phyloP scores from a whole-genome alignment of 2,888 invertebrate genomes.

The Ophonus ardosiacus region DNA sequence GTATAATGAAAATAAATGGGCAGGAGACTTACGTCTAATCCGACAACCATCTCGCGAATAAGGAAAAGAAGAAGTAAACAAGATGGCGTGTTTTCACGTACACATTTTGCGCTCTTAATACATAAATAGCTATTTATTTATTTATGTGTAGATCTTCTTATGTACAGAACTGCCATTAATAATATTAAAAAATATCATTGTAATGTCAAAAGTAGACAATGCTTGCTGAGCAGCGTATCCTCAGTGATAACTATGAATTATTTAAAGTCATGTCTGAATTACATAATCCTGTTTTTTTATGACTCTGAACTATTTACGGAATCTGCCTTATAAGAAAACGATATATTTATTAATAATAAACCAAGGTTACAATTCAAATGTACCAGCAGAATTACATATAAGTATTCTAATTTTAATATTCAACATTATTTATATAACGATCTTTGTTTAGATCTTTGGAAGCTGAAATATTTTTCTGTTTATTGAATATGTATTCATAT shows the following conservation, averaged over 20 bases:
- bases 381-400: neutral
- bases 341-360: conserved; percentile 22
- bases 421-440: neutral
- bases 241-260: neutral
- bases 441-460: neutral
- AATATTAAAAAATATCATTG: no score
- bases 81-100: no score
- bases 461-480: conserved; percentile 10
- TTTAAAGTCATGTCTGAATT: neutral
- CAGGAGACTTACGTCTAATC: no score
- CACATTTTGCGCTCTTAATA: no score
- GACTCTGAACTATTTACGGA: conserved; percentile 17
- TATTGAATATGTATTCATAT: conserved; percentile 19
- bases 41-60: no score
- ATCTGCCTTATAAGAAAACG: conserved; percentile 14
- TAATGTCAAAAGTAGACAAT: no score
- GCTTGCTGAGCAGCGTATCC: no score
- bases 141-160: no score
- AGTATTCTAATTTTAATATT: conserved; percentile 32
- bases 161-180: no score
- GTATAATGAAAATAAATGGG: no score
- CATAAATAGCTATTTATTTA: no score
- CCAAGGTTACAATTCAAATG: conserved; percentile 26
- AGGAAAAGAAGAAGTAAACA: no score
- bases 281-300: neutral